Base-by-base conservation (phyloP, 2,113 vertebrate species). In the Myrmecophaga tridactyla region DNA sequence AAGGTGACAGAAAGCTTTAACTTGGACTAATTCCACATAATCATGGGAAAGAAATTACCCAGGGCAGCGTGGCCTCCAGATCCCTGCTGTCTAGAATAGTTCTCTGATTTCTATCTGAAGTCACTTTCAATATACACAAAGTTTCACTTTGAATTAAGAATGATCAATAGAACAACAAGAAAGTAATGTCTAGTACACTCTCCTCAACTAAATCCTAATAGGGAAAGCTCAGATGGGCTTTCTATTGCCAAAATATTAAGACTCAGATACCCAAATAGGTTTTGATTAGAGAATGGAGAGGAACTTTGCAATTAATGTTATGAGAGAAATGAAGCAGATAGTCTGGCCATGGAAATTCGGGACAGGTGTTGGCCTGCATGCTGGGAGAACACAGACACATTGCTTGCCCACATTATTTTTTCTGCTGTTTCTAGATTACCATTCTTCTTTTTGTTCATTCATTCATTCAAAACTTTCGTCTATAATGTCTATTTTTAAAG, bases 101-200 rank as follows among this genome's bases (percentile, higher is more conserved):
- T 69, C 6, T 72, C 10, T 75, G 5, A 1, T 76, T 81, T 73
- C 88, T 43, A 65, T 75, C 63, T 65, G 75, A 89, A 78, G 76
- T 93, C 90, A 90, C 31, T 90, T 90, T 80, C 39, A 9, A 72
- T 90, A 69, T 27, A 93, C 10, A 80, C 80, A 12, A 21, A 85
- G 43, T 76, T 87, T 93, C 87, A 86, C 70, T 92, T 94, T 36
- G 43, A 48, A 78, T 97, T 89, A 92, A 34, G 18, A 63, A 29
- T 93, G 86, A 93, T 81, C 89, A 92, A 91, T 70, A 67, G 48
- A 56, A 62, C 23, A 25, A 63, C 15, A n/a, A 60, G 36, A 21
- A 86, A 62, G 62, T n/a, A 2, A n/a, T 2, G 51, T 56, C 86
- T 21, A 23, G n/a, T 23, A n/a, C n/a, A 70, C 53, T 23, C 46